A percentile compares a stretch with the other conserved stretches of the same genome.
These are phyloP conservation scores for Drosophila nebulosa DNA, from an alignment of 1,140 invertebrate species.

Conservation along the genomic window DNA sequence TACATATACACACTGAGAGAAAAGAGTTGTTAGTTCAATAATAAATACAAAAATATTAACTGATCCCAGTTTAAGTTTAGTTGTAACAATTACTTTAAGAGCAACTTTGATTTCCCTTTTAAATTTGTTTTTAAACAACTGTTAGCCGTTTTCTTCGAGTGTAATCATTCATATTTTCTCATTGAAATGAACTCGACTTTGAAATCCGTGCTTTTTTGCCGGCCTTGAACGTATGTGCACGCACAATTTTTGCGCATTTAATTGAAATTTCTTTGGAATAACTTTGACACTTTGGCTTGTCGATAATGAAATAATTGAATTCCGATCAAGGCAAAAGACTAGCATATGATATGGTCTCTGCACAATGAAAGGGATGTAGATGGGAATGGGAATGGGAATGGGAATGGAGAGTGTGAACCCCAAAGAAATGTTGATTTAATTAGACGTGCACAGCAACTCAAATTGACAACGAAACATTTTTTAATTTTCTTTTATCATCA, in stretches of 20 bases:
- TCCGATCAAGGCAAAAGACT: slow-evolving; percentile 19
- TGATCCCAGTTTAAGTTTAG: no score
- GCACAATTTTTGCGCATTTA: slow-evolving; percentile 23
- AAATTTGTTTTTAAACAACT: no score
- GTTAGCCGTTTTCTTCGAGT: background rate
- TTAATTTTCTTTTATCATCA: background rate
- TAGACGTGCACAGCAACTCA: slow-evolving; percentile 57
- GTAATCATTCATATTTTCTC: background rate
- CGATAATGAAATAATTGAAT: slow-evolving; percentile 67
- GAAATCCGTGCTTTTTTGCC: background rate
- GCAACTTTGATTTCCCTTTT: no score
- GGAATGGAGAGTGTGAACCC: background rate
- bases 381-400: background rate
- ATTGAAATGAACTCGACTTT: background rate
- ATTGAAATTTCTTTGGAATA: slow-evolving; percentile 53
- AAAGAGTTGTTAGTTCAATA: background rate
- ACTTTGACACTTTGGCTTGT: slow-evolving; percentile 56
- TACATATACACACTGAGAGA: background rate
- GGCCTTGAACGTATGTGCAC: background rate
- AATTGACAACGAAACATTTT: slow-evolving; percentile 44
- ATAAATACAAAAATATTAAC: no score
- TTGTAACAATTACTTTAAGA: no score
- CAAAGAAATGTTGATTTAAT: slow-evolving; percentile 62
- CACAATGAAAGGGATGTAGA: background rate
- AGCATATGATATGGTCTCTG: background rate